Evolutionary conservation across 2,797 vertebrate species (phyloP), one percentile per base, ranked within the genome.

Genomic region (Galago senegalensis): DNA sequence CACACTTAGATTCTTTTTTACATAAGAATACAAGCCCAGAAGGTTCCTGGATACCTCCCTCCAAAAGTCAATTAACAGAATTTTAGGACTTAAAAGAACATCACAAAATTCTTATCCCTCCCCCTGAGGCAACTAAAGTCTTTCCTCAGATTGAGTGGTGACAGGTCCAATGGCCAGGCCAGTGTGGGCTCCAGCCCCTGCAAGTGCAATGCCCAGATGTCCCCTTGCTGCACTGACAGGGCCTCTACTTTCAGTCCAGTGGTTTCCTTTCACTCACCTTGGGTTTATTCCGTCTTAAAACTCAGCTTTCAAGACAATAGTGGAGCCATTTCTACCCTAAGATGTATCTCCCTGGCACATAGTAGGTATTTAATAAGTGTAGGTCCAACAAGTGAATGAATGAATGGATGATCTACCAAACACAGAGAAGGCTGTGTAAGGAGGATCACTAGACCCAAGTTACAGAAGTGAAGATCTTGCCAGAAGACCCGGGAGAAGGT

Each of bases 221-320:
- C 18, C 37, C 14, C 4, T 5, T 0, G 6, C 2, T 37, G 20
- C 58, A 46, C 34, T 34, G 31, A 53, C 9, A 2, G 10, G 20
- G 21, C 4, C 5, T 43, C 63, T 17, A 2, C 4, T 43, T 56
- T 69, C 34, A 40, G 56, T 13, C 23, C 40, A 27, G 20, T 7
- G n/a, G 17, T 34, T 37, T n/a, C 16, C n/a, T 27, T 18, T 40
- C 20, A 9, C 72, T 76, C 61, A 61, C 9, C 49, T 65, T 37
- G 37, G 29, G 23, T 76, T 92, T 95, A 29, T 20, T 94, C 34
- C 34, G 13, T 63, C 49, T 79, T 34, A 75, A 89, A 92, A 85
- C 58, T 73, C 56, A 43, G 10, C 60, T 92, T 81, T 49, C 40
- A 67, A 76, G 91, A 67, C 60, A 75, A 3, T 18, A 79, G 67